Conservation (phyloP, 2,888 invertebrate species). For the Scaptodrosophila latifasciaeformis region DNA sequence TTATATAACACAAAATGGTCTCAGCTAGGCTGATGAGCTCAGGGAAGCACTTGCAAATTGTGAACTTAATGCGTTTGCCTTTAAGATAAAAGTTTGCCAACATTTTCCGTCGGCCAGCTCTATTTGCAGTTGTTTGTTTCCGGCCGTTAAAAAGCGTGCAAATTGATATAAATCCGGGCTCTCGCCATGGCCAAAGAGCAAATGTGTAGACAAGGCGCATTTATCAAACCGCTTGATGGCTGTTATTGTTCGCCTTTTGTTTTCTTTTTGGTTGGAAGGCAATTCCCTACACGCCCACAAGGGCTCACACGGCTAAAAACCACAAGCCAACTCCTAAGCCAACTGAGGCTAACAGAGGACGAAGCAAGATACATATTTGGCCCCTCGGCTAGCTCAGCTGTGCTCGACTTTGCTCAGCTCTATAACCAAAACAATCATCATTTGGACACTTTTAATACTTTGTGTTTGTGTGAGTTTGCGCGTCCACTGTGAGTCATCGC, state of each 20-base stretch:
- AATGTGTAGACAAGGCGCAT: constrained; percentile 1
- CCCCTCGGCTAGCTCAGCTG: constrained; percentile 30
- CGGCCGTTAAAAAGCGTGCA: constrained; percentile 28
- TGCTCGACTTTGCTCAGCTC: constrained; percentile 27
- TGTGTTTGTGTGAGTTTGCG: constrained; percentile 45
- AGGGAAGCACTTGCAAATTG: too few relatives aligned
- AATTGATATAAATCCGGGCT: constrained; percentile 59
- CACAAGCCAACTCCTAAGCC: neutral
- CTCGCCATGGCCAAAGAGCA: constrained; percentile 1
- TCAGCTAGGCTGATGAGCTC: too few relatives aligned
- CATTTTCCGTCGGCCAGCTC: too few relatives aligned
- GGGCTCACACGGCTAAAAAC: neutral
- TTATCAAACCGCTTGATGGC: neutral
- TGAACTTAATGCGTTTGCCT: too few relatives aligned
- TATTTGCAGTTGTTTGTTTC: too few relatives aligned
- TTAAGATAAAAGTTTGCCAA: too few relatives aligned
- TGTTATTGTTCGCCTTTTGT: neutral
- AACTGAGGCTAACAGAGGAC: too few relatives aligned
- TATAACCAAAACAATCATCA: constrained; percentile 72
- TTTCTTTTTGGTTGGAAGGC: constrained; percentile 25
- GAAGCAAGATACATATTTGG: too few relatives aligned
- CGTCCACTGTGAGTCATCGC: constrained; percentile 29
- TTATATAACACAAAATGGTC: too few relatives aligned
- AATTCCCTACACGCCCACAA: constrained; percentile 46
- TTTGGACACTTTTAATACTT: constrained; percentile 73